Evolutionary conservation across 1,140 invertebrate genomes (phyloP), one percentile per base, ranked within the genome.

Genomic region (Bombus waltoni): DNA sequence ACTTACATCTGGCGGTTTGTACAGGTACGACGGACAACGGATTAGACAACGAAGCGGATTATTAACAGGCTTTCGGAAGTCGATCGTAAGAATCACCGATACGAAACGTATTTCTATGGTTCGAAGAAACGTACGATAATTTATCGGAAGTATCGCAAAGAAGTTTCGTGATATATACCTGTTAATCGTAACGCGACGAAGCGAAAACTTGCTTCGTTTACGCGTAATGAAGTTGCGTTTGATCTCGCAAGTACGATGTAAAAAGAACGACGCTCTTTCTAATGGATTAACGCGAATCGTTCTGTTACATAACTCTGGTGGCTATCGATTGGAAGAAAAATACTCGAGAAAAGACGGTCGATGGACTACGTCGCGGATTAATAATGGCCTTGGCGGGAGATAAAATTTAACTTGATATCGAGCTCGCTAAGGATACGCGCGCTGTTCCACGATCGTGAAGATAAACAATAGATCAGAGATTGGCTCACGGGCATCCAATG

Each of bases 401-500:
- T 80, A 80, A 80, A 80, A 38, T 80, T 80, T 80, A 80, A 80
- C 78, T 80, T 28, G 78, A 80, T 80, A 80, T 80, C 78, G 66
- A 77, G 32, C 38, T 42, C 18, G 57, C 57, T n/a, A 42, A 53
- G 65, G 65, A 68, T 80, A 78, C 75, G 78, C 78, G 25, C 18
- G 65, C 78, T 70, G 78, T 80, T 80, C 78, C 78, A 53, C 78
- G 78, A 70, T 70, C 53, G 42, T 70, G 65, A 80, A 80, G 78
- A 80, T 80, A 80, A 70, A 80, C 78, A 80, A 80, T 80, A 70
- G 78, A 80, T 80, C 78, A 80, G 78, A 80, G 78, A 70, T 78
- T 78, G 78, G 78, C 78, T 70, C 38, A 78, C 75, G 78, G 78
- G 65, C 66, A 80, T 80, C 65, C 65, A 47, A 40, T 80, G 78